Percentiles rank a stretch among this genome's conserved stretches.
Evolutionary conservation across 1,140 invertebrate genomes (phyloP).

Genomic region (Diplogasteroides magnus): DNA sequence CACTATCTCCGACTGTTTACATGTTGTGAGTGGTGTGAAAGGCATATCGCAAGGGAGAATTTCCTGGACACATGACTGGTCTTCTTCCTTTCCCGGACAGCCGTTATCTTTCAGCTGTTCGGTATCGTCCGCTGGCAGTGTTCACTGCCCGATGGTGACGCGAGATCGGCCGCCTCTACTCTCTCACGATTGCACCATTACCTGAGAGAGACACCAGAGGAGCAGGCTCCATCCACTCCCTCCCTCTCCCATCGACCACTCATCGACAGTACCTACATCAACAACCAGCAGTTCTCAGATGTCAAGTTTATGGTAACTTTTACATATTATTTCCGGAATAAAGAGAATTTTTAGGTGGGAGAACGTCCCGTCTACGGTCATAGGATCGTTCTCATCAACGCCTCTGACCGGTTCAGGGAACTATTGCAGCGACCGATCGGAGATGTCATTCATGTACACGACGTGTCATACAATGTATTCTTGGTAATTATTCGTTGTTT

Average conservation of each 20-base stretch:
- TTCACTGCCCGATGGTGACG: background rate
- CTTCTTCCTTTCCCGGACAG: too few species aligned
- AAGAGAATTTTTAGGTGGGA: background rate
- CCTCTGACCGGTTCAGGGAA: background rate
- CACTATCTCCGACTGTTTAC: background rate
- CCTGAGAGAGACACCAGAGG: background rate
- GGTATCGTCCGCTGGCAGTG: background rate
- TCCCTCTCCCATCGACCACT: background rate
- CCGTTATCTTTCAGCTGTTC: background rate
- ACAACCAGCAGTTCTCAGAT: background rate
- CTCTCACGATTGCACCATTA: background rate
- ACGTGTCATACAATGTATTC: background rate
- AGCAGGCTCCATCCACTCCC: background rate
- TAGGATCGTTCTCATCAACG: background rate
- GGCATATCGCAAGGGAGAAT: too few species aligned
- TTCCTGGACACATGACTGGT: too few species aligned
- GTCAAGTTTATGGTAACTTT: background rate
- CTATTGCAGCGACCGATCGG: background rate
- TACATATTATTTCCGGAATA: background rate
- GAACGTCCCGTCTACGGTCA: background rate
- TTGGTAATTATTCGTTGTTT: background rate
- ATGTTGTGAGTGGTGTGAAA: background rate
- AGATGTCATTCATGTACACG: background rate
- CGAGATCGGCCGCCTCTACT: background rate
- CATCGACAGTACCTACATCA: background rate